Conservation (phyloP, 2,797 vertebrate species). For the Ctenosaura bakeri region DNA sequence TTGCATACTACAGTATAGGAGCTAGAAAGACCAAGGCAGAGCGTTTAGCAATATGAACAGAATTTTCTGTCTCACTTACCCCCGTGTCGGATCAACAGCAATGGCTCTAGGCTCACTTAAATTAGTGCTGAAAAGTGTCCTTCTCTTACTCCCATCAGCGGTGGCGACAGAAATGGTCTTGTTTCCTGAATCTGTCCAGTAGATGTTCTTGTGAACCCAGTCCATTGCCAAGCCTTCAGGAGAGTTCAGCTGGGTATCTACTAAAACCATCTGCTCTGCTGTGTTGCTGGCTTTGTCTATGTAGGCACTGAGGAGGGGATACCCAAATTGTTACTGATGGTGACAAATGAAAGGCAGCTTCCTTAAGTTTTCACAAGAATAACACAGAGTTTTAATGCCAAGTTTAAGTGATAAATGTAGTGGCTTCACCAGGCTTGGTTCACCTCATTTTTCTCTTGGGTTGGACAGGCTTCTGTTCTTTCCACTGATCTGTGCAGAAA, state of each 20-base stretch:
- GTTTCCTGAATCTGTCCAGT: slow-evolving; percentile 98
- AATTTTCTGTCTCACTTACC: slow-evolving; percentile 81
- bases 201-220: slow-evolving; percentile 98
- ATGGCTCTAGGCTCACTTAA: slow-evolving; percentile 95
- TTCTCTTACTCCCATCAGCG: slow-evolving; percentile 89
- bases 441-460: background rate
- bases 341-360: background rate
- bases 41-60: background rate
- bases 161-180: slow-evolving; percentile 97
- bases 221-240: slow-evolving; percentile 96
- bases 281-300: slow-evolving; percentile 95
- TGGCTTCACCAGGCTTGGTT: background rate
- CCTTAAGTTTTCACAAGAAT: background rate
- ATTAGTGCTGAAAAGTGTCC: slow-evolving; percentile 89
- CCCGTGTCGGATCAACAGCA: slow-evolving; percentile 92
- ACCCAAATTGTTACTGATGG: background rate
- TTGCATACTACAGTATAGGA: background rate
- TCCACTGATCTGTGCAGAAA: background rate
- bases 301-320: slow-evolving; percentile 85
- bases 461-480: background rate
- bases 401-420: background rate
- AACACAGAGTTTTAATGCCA: background rate
- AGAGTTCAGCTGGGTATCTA: slow-evolving; percentile 91
- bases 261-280: slow-evolving; percentile 89
- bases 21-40: background rate